These are phyloP conservation scores for Scortum barcoo DNA, from an alignment of 2,113 vertebrate species.

Conservation along the genomic window DNA sequence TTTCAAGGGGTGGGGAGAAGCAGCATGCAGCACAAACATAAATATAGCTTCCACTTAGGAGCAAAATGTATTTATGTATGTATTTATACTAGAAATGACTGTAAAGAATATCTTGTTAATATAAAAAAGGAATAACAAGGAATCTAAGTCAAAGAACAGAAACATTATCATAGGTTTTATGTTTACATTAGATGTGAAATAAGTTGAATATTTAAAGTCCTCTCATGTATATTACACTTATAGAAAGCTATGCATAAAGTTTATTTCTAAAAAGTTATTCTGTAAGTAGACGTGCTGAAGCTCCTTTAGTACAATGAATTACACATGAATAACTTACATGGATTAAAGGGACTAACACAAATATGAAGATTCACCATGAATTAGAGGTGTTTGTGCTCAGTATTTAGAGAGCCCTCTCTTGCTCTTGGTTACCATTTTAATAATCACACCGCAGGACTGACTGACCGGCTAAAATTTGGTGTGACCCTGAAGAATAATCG, in stretches of 20 bases:
- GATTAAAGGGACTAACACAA: background rate
- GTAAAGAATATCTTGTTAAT: background rate
- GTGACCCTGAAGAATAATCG: background rate
- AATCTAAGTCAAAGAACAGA: background rate
- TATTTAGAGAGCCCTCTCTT: too few relatives aligned
- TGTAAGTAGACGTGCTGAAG: background rate
- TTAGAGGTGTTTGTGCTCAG: background rate
- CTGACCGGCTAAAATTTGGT: background rate
- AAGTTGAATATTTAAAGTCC: background rate
- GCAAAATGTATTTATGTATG: background rate
- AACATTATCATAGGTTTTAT: background rate
- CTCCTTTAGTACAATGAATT: background rate
- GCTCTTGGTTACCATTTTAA: slow-evolving; percentile 4
- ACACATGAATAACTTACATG: background rate
- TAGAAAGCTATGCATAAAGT: background rate
- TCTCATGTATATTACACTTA: background rate
- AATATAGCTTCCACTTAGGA: background rate
- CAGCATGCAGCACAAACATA: slow-evolving; percentile 23
- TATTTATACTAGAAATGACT: background rate
- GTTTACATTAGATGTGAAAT: slow-evolving; percentile 19
- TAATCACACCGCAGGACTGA: background rate
- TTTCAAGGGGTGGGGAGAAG: slow-evolving; percentile 47
- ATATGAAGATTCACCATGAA: background rate
- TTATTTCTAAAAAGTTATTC: background rate
- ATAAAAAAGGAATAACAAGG: background rate